Evolutionary conservation across 2,113 vertebrate species (phyloP).

Genomic region (Melanocharis versteri): DNA sequence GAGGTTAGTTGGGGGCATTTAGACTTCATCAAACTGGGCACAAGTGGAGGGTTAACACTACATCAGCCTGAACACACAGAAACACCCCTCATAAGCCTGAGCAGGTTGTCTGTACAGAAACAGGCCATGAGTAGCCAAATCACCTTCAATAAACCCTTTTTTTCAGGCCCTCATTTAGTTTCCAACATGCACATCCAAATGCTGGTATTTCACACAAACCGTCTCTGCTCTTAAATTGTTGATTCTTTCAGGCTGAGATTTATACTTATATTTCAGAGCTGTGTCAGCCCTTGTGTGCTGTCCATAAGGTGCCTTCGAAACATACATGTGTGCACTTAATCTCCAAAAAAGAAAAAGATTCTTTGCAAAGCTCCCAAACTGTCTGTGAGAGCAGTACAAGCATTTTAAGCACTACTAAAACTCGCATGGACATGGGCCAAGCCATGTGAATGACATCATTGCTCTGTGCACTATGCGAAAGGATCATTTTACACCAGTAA

Average conservation of each 20-base stretch:
- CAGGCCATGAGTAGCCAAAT: neutral
- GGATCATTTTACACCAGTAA: neutral
- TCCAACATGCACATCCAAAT: neutral
- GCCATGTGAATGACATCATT: fast-evolving
- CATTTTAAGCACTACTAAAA: neutral
- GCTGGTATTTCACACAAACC: neutral
- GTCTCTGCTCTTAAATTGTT: neutral
- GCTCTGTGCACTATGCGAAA: neutral
- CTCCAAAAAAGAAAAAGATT: neutral
- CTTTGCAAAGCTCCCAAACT: neutral
- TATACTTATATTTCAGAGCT: neutral
- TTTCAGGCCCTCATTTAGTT: neutral
- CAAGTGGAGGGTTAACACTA: fast-evolving
- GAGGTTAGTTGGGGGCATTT: neutral
- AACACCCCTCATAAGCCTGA: neutral
- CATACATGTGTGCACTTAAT: neutral
- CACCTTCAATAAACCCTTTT: neutral
- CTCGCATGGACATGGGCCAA: neutral
- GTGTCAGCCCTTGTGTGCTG: neutral
- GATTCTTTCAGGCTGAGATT: neutral
- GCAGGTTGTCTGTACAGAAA: neutral
- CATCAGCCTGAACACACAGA: neutral
- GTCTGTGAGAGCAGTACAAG: neutral
- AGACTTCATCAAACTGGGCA: neutral
- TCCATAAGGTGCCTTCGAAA: neutral